Percentiles rank a stretch among this genome's conserved stretches.
These are phyloP conservation scores for Eupithecia inturbata DNA, from an alignment of 2,888 invertebrate genomes.

Conservation along the genomic window DNA sequence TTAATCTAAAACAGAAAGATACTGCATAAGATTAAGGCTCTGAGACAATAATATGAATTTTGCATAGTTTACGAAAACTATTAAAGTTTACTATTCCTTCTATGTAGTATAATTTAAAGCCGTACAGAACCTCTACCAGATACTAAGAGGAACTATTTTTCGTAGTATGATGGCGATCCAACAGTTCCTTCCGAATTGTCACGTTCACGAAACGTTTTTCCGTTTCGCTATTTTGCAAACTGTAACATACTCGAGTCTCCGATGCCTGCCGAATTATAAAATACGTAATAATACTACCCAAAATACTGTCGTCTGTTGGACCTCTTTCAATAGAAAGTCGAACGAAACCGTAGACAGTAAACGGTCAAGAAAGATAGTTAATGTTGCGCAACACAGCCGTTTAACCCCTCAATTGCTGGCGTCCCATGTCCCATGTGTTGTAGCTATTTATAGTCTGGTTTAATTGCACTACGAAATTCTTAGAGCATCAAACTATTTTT, in stretches of 20 bases:
- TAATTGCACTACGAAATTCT: conserved; percentile 50
- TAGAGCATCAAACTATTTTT: conserved; percentile 34
- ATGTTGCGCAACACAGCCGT: conserved; percentile 61
- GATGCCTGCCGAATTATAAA: background rate
- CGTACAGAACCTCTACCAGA: background rate
- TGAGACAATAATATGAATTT: background rate
- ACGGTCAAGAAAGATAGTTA: conserved; percentile 39
- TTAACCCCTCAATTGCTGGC: conserved; percentile 55
- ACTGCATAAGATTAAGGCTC: background rate
- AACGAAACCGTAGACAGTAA: conserved; percentile 37
- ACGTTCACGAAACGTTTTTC: background rate
- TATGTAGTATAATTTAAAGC: background rate
- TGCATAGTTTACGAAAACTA: background rate
- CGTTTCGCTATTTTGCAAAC: background rate
- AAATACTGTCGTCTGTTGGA: background rate
- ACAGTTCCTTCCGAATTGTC: background rate
- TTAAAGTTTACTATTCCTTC: too few species aligned
- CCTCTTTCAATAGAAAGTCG: background rate
- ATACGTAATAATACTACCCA: too few species aligned
- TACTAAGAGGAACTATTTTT: background rate
- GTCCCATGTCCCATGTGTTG: conserved; percentile 64
- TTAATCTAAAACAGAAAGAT: background rate
- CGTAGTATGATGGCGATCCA: background rate
- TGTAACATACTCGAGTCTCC: background rate
- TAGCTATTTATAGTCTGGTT: conserved; percentile 64